Evolutionary conservation across 1,140 invertebrate genomes (phyloP), one percentile per base, ranked within the genome.

Genomic region (Drosophila sulfurigaster): DNA sequence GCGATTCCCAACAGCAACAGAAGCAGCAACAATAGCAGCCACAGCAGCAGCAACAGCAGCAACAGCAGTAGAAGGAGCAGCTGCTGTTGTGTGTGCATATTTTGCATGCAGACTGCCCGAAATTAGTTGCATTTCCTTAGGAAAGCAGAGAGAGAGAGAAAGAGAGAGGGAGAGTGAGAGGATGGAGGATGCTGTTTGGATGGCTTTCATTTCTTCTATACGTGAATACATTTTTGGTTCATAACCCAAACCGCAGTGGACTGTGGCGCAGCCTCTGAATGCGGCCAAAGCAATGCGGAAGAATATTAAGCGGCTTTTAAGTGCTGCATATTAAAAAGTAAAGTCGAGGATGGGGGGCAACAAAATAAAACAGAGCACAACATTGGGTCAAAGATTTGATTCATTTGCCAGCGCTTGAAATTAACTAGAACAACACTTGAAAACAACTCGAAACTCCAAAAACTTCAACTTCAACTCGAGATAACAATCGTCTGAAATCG

Each of bases 301-400:
- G 83, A 88, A 88, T 88, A 88, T 88, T 89, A 88, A 88, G 78
- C 83, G 85, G 78, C 76, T 88, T 88, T 89, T 89, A 89, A 88
- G 81, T 79, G 83, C 71, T 88, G 85, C 83, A 83, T 80, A 88
- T 87, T 82, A 87, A 80, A 20, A 83, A 77, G 75, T 51, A 83
- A 68, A 38, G 35, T 38, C 20, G 20, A 0, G 20, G 20, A 38
- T 11, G 8, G 35, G 35, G 62, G 45, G 45, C 49, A 74, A 72
- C 70, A 58, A 60, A 60, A 81, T 68, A 60, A 52, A 48, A 38
- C 41, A 35, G 11, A 43, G 46, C 6, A 25, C 43, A 41, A 63
- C n/a, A 60, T 66, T 20, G 43, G 62, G 66, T 66, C 73, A 81
- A 25, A 48, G 69, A 20, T 82, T 79, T 76, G 65, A 82, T 79